Conservation (phyloP, 2,888 invertebrate species). For the Fragum fragum region DNA sequence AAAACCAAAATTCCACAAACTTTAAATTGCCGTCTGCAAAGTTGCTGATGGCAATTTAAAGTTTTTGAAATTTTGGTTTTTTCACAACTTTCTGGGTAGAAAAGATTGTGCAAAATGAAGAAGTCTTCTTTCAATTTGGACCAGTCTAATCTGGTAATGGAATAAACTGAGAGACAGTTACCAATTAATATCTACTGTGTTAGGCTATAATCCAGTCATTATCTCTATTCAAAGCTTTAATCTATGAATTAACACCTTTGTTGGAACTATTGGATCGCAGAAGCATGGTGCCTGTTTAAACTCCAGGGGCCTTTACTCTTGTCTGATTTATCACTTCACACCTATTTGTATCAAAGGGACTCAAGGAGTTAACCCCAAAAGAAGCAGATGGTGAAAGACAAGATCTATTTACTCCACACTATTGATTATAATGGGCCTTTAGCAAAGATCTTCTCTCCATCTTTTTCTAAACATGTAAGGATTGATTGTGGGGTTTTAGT, state of each 20-base stretch:
- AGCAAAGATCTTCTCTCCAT: not conserved
- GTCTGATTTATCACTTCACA: slow-evolving; percentile 29
- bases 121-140: too few relatives aligned
- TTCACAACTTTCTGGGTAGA: too few relatives aligned
- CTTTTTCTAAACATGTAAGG: not conserved
- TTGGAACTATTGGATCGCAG: slow-evolving; percentile 9
- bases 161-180: too few relatives aligned
- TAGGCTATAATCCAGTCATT: too few relatives aligned
- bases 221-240: slow-evolving; percentile 7
- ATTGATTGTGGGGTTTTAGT: too few relatives aligned
- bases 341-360: slow-evolving; percentile 29
- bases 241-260: slow-evolving; percentile 32
- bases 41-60: too few relatives aligned
- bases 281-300: slow-evolving; percentile 19
- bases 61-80: too few relatives aligned
- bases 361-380: not conserved
- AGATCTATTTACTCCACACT: slow-evolving; percentile 8
- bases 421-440: not conserved
- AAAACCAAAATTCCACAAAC: too few relatives aligned
- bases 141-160: too few relatives aligned
- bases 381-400: slow-evolving; percentile 32
- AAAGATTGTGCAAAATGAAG: too few relatives aligned
- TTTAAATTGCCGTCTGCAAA: too few relatives aligned
- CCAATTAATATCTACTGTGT: too few relatives aligned
- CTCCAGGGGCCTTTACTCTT: slow-evolving; percentile 17